Base-by-base conservation (phyloP, 2,888 invertebrate species). In the Protonemura montana region DNA sequence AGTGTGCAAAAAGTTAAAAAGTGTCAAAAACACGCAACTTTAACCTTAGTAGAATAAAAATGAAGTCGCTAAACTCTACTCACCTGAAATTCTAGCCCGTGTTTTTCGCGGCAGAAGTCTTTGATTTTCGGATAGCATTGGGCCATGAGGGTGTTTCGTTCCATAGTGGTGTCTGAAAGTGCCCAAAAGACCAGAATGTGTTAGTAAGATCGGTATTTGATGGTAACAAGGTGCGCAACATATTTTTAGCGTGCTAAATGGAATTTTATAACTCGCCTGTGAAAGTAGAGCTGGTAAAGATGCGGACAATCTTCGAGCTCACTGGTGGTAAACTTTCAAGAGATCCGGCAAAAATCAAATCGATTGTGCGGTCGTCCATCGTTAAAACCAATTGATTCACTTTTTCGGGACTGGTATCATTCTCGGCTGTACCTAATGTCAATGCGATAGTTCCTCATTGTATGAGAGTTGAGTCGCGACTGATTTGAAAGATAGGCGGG, bases 241-340 rank as follows among this genome's bases (percentile, higher is more conserved):
- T n/a, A n/a, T n/a, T n/a, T n/a, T 77, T 28, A 27, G 78, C n/a
- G 3, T 27, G 28, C 78, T 10, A 26, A 78, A 78, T 16, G 13
- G 16, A 1, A 78, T 10, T 25, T 26, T 3, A 26, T 28, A 6
- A 89, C 89, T 91, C 92, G 98, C 98, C 99, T 90, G 99, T 99
- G 90, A 99, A 99, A 0, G 99, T 99, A 0, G 99, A 99, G 90
- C 98, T 98, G 87, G 98, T 99, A 91, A 99, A 99, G 89, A 99
- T 99, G 89, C 99, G 94, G 30, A 99, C 99, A 90, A 99, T 98
- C 93, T 98, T 99, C 78, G 99, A 99, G 92, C 98, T 98, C 88
- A 99, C 98, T 0, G 98, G 97, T 0, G 99, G 99, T 89, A 99
- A 92, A 85, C 95, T 95, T 91, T 97, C 96, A 89, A 98, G 92